Evolutionary conservation across 2,888 invertebrate genomes (phyloP).

Genomic region (Torymus tubicola): DNA sequence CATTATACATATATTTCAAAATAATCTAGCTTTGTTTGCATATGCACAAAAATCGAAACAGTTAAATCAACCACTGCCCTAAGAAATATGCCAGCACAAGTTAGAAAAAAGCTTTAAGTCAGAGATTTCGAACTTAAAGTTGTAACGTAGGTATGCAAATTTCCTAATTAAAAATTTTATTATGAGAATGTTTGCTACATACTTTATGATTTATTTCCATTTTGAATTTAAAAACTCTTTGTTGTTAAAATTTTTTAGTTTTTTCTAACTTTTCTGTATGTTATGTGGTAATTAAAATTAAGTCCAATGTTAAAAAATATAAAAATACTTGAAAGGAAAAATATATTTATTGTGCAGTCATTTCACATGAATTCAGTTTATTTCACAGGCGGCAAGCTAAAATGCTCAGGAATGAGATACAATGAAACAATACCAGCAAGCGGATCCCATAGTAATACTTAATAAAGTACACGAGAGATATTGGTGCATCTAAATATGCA

Average conservation of each 20-base stretch:
- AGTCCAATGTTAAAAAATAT: constrained; percentile 24
- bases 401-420: constrained; percentile 68
- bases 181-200: constrained; percentile 41
- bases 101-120: constrained; percentile 39
- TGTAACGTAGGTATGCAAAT: constrained; percentile 53
- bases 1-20: constrained; percentile 23
- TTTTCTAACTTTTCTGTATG: constrained; percentile 34
- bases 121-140: constrained; percentile 48
- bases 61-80: constrained; percentile 40
- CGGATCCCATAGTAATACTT: constrained; percentile 61
- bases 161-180: constrained; percentile 49
- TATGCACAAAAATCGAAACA: constrained; percentile 46
- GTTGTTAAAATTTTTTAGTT: constrained; percentile 49
- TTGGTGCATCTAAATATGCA: constrained; percentile 44
- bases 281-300: constrained; percentile 44
- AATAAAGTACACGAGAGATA: constrained; percentile 39
- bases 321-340: constrained; percentile 29
- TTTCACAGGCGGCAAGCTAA: constrained; percentile 74
- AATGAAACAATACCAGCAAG: constrained; percentile 70
- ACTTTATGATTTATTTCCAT: constrained; percentile 52
- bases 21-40: constrained; percentile 27
- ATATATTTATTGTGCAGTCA: constrained; percentile 48
- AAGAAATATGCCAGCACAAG: constrained; percentile 43
- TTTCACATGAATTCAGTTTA: constrained; percentile 68
- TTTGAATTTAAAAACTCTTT: constrained; percentile 33